phyloP scores from a whole-genome alignment of 64 coral and sea anemone species.

The Trachythela sp. region DNA sequence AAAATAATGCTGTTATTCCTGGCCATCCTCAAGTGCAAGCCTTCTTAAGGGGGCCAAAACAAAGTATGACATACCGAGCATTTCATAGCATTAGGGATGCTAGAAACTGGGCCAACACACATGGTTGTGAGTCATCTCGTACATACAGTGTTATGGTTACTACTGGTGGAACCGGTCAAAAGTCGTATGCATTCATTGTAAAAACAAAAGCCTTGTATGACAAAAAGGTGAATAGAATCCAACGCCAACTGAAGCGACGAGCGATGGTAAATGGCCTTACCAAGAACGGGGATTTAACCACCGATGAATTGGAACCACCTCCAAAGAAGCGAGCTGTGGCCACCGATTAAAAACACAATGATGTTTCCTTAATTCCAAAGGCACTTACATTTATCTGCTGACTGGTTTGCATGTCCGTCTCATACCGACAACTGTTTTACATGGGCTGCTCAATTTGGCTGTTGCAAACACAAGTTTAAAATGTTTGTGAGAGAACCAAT shows the following conservation, averaged over 20 bases:
- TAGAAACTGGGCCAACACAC: not conserved
- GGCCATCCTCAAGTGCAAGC: slow-evolving; percentile 30
- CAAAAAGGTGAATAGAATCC: not conserved
- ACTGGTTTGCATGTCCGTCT: too few species aligned
- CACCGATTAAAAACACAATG: not conserved
- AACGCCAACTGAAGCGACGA: not conserved
- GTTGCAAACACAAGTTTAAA: too few species aligned
- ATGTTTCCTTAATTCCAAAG: too few species aligned
- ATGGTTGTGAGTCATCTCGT: not conserved
- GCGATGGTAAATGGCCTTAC: not conserved
- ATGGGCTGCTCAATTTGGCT: too few species aligned
- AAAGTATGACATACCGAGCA: not conserved
- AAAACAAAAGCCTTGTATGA: not conserved
- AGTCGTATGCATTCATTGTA: not conserved
- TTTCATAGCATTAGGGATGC: slow-evolving; percentile 1
- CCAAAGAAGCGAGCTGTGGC: not conserved
- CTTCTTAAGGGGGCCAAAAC: slow-evolving; percentile 20
- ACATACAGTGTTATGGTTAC: not conserved
- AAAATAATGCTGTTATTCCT: not conserved
- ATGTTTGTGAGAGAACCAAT: too few species aligned
- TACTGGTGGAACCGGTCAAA: not conserved
- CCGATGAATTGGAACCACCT: not conserved
- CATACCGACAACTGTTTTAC: too few species aligned
- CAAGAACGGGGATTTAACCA: not conserved
- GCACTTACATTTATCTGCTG: too few species aligned